Percentiles rank a stretch among this genome's conserved stretches.
These are phyloP conservation scores for Silvanus unidentatus DNA, from an alignment of 2,888 invertebrate species.

Conservation along the genomic window DNA sequence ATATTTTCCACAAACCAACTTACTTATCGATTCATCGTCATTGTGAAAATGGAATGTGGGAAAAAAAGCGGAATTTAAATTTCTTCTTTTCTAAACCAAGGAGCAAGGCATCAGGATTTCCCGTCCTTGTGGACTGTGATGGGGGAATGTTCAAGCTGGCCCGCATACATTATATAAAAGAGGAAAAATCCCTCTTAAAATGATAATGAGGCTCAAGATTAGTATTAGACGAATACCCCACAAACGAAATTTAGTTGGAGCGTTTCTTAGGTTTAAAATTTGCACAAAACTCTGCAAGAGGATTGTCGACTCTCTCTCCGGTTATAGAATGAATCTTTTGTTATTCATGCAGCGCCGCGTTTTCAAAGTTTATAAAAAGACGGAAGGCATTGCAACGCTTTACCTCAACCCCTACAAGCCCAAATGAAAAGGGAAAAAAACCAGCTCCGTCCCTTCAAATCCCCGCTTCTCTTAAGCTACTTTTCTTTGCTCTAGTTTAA, in stretches of 20 bases:
- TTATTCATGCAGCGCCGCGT: conserved; percentile 42
- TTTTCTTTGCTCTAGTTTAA: conserved; percentile 19
- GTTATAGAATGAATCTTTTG: conserved; percentile 31
- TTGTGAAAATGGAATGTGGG: no score
- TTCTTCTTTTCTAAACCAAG: no score
- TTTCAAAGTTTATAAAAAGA: conserved; percentile 37
- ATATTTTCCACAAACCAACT: no score
- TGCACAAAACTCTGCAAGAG: conserved; percentile 35
- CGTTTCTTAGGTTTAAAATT: conserved; percentile 31
- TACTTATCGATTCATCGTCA: no score
- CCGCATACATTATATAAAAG: conserved; percentile 19
- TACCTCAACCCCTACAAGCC: conserved; percentile 18
- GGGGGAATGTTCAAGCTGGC: no score
- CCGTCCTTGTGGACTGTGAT: no score
- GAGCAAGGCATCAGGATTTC: no score
- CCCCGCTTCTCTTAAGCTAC: conserved; percentile 17
- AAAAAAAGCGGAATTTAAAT: no score
- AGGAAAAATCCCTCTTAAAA: conserved; percentile 21
- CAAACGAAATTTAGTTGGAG: conserved; percentile 26
- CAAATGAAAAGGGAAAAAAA: conserved; percentile 8
- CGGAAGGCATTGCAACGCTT: conserved; percentile 24
- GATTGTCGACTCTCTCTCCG: conserved; percentile 30
- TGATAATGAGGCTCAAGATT: conserved; percentile 29
- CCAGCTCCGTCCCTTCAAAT: conserved; percentile 18
- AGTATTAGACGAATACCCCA: conserved; percentile 25